These are phyloP conservation scores for Brachionus calyciflorus DNA, from an alignment of 1,140 invertebrate genomes.

Conservation along the genomic window DNA sequence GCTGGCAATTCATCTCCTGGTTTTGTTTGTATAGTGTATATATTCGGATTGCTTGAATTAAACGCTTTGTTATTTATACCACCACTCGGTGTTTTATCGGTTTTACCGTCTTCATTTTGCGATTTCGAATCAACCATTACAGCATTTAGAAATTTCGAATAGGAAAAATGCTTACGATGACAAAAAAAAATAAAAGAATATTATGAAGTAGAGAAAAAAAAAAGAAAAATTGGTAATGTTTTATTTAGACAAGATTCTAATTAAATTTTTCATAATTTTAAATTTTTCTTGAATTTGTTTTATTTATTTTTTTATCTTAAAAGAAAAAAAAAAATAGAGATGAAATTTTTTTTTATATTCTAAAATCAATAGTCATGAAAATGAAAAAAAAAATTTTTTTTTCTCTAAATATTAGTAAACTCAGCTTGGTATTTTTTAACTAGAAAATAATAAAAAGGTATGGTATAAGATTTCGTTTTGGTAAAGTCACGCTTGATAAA, in stretches of 20 bases:
- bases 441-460: no score
- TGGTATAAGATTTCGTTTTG: no score
- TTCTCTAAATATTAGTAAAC: no score
- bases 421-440: no score
- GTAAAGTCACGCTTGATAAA: no score
- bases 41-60: neutral
- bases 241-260: slow-evolving; percentile 25
- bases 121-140: slow-evolving; percentile 14
- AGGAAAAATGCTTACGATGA: neutral
- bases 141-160: slow-evolving; percentile 14
- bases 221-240: slow-evolving; percentile 41
- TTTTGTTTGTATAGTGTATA: neutral
- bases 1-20: neutral
- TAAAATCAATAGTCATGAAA: no score
- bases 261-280: slow-evolving; percentile 34
- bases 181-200: slow-evolving; percentile 2
- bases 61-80: neutral
- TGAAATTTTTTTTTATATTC: no score
- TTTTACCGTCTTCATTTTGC: neutral
- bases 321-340: slow-evolving; percentile 3
- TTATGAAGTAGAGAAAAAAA: neutral
- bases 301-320: no score
- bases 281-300: no score
- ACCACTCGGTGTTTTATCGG: neutral
- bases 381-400: no score